Base-by-base conservation (phyloP, 2,888 invertebrate genomes). In the Polietes domitor region DNA sequence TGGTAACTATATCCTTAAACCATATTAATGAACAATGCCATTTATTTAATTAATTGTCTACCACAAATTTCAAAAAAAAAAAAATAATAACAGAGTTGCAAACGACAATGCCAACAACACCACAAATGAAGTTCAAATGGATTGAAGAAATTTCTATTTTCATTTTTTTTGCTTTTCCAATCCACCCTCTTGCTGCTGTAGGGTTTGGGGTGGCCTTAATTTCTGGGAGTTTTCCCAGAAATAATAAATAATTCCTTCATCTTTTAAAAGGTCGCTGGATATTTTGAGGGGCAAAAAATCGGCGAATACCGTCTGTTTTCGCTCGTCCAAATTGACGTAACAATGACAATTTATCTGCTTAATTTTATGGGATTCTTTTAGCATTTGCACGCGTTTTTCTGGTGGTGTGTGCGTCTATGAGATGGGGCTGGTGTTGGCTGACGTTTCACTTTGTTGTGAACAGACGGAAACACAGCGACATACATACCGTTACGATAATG, bases 321-420 rank as follows among this genome's bases (percentile, higher is more conserved):
- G 43, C 32, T 58, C 50, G 43, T 74, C 17, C 68, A 76, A 83
- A 79, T 83, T 83, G 82, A 76, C 79, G 82, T 76, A 83, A 79
- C 79, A 76, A 79, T 79, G 78, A 79, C 79, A 79, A 61, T 79
- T 82, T 76, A 79, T 79, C 79, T 68, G 68, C 50, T 68, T 26
- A 72, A 65, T 61, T 53, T 37, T 82, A 53, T 74, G 32, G 19
- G 24, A 68, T 71, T 53, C 43, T 37, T 37, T 37, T 37, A 37
- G 63, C n/a, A 12, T 47, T 47, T 47, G 37, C 47, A n/a, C 47
- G 47, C 47, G 47, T 58, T 55, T 77, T 58, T 41, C n/a, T n/a
- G n/a, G n/a, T n/a, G n/a, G 21, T 65, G 43, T 24, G 24, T 2
- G 24, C 12, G 17, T 19, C 19, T 21, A 12, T 43, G 37, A 9